Percentiles rank a stretch among this genome's conserved stretches.
Evolutionary conservation across 2,888 invertebrate genomes (phyloP).

Genomic region (Patella pellucida): DNA sequence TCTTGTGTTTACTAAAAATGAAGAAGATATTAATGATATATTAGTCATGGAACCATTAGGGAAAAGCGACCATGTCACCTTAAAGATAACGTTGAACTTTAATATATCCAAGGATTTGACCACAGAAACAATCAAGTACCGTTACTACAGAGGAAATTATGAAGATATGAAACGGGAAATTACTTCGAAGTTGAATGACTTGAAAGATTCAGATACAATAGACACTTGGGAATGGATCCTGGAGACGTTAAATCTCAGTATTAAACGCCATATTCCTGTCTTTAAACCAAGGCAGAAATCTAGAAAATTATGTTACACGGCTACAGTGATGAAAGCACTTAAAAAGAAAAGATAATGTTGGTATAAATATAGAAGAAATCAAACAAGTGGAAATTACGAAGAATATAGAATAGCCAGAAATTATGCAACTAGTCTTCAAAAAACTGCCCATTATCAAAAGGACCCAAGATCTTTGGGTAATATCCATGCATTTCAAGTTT

Average conservation of each 20-base stretch:
- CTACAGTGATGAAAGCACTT: neutral
- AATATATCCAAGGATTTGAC: neutral
- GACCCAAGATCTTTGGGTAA: no score
- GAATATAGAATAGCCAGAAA: slow-evolving; percentile 1
- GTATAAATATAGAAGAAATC: no score
- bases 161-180: neutral
- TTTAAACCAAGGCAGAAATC: neutral
- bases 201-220: no score
- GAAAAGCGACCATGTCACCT: neutral
- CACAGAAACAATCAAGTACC: neutral
- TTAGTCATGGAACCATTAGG: neutral
- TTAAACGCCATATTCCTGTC: neutral
- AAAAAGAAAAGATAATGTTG: neutral
- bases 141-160: neutral
- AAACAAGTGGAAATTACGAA: neutral
- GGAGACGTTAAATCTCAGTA: neutral
- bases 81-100: neutral
- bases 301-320: neutral
- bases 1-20: neutral
- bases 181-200: no score
- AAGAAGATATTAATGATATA: neutral
- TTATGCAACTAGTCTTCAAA: no score
- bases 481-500: no score
- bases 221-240: neutral
- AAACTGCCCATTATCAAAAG: no score